phyloP scores from a whole-genome alignment of 2,888 invertebrate species.

The Hoplodrina ambigua region DNA sequence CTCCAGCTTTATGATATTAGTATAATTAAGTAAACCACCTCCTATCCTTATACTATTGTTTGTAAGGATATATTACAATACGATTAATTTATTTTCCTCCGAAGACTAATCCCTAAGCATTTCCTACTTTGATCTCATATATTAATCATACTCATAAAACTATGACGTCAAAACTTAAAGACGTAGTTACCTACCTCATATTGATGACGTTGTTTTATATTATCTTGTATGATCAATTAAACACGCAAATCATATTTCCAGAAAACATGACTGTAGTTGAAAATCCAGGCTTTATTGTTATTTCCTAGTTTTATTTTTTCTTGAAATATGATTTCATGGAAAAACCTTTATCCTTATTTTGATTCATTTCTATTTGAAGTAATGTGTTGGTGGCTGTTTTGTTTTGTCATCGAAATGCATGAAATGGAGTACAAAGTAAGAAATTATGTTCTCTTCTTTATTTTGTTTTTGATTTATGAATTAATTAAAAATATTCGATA shows the following conservation, averaged over 20 bases:
- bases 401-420: not conserved
- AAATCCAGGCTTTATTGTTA: constrained; percentile 9
- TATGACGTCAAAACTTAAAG: constrained; percentile 26
- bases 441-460: too few relatives aligned
- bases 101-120: constrained; percentile 5
- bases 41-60: too few relatives aligned
- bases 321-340: not conserved
- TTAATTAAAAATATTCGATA: too few relatives aligned
- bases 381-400: too few relatives aligned
- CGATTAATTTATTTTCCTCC: not conserved
- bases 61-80: too few relatives aligned
- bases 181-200: constrained; percentile 14
- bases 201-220: constrained; percentile 18
- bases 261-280: constrained; percentile 12
- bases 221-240: not conserved
- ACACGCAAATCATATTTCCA: constrained; percentile 21
- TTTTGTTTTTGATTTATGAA: too few relatives aligned
- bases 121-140: constrained; percentile 28
- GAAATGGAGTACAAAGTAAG: too few relatives aligned
- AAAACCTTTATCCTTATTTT: constrained; percentile 1
- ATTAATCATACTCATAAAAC: not conserved
- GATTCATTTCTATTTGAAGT: not conserved
- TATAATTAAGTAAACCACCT: too few relatives aligned
- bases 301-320: constrained; percentile 18
- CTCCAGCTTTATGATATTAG: too few relatives aligned